phyloP scores from a whole-genome alignment of 2,888 invertebrate species.

The Tanytarsus gracilentus region DNA sequence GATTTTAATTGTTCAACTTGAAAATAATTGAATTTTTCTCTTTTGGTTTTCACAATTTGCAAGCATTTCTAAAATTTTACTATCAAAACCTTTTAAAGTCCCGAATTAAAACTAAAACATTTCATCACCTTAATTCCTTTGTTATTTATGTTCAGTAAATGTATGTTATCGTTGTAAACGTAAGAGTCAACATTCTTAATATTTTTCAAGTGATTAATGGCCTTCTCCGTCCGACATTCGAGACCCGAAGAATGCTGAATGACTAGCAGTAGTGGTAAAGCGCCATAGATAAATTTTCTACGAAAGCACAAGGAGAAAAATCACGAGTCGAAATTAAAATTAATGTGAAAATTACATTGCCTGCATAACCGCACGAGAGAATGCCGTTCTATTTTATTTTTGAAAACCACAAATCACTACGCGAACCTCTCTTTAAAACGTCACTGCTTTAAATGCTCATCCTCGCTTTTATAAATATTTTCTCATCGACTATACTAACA shows the following conservation, averaged over 20 bases:
- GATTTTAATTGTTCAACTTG: too few relatives aligned
- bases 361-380: too few relatives aligned
- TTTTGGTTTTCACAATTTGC: too few relatives aligned
- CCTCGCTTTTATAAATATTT: slow-evolving; percentile 27
- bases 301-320: neutral
- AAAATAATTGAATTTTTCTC: too few relatives aligned
- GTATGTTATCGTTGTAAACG: slow-evolving; percentile 25
- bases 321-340: slow-evolving; percentile 19
- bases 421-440: neutral
- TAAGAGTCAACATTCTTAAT: slow-evolving; percentile 24
- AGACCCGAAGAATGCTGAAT: neutral
- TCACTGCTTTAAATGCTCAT: slow-evolving; percentile 18
- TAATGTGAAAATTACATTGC: slow-evolving; percentile 27
- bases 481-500: neutral
- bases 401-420: slow-evolving; percentile 4
- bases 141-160: slow-evolving; percentile 27
- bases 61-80: too few relatives aligned
- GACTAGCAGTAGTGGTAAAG: neutral
- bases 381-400: neutral
- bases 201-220: slow-evolving; percentile 25
- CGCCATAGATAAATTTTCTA: neutral
- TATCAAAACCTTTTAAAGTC: too few relatives aligned
- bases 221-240: slow-evolving; percentile 10
- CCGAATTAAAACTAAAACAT: too few relatives aligned
- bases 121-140: slow-evolving; percentile 20